A percentile compares a stretch with the other conserved stretches of the same genome.
These are phyloP conservation scores for Antheraea pernyi DNA, from an alignment of 1,140 invertebrate species.

Conservation along the genomic window DNA sequence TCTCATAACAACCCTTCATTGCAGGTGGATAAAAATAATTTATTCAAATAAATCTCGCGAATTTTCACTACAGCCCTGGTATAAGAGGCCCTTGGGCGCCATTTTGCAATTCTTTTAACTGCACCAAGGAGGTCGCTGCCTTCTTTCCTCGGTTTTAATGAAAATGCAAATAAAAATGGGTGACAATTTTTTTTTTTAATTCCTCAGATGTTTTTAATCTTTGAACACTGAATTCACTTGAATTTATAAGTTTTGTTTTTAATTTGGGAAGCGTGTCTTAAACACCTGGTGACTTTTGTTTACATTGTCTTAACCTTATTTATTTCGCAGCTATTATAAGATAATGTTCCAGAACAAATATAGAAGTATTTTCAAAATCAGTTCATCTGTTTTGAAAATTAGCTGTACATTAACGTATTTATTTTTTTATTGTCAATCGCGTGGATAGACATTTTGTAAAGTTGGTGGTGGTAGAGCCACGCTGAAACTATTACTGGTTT, in stretches of 20 bases:
- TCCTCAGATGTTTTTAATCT: not conserved
- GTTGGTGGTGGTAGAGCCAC: too few relatives aligned
- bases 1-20: conserved; percentile 63
- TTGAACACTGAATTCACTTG: not conserved
- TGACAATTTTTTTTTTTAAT: conserved; percentile 28
- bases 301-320: too few relatives aligned
- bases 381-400: too few relatives aligned
- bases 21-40: conserved; percentile 70
- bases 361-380: too few relatives aligned
- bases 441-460: too few relatives aligned
- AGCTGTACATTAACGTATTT: too few relatives aligned
- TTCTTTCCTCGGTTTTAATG: conserved; percentile 58
- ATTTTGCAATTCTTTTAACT: conserved; percentile 70
- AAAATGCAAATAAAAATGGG: conserved; percentile 51
- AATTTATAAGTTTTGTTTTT: not conserved
- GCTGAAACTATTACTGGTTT: too few relatives aligned
- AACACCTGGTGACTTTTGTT: too few relatives aligned
- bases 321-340: too few relatives aligned
- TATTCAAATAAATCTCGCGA: conserved; percentile 74
- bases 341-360: too few relatives aligned
- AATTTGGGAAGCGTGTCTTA: too few relatives aligned
- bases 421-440: too few relatives aligned
- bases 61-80: conserved; percentile 51
- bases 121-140: conserved; percentile 47
- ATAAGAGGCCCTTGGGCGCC: conserved; percentile 58